These are phyloP conservation scores for Tachystola acroxantha DNA, from an alignment of 2,888 invertebrate species.

Conservation along the genomic window DNA sequence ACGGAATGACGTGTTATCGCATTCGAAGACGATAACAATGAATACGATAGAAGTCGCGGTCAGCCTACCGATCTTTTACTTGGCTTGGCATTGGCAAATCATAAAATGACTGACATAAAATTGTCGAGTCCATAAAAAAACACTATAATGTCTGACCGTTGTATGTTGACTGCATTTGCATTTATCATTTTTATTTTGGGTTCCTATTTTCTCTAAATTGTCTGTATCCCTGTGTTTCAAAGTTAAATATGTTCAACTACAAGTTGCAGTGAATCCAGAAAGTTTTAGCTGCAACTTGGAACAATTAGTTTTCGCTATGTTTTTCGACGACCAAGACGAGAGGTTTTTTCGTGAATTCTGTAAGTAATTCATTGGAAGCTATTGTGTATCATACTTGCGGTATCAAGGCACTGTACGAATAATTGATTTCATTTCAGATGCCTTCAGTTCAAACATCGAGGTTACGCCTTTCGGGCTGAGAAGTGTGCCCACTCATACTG, in stretches of 20 bases:
- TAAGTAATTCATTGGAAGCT: slow-evolving; percentile 29
- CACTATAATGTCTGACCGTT: slow-evolving; percentile 56
- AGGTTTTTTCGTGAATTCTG: slow-evolving; percentile 52
- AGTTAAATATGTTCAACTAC: slow-evolving; percentile 36
- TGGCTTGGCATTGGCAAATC: too few species aligned
- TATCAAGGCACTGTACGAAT: slow-evolving; percentile 6
- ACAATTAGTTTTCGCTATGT: slow-evolving; percentile 45
- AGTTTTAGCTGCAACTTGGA: slow-evolving; percentile 23
- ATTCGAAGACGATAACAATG: too few species aligned
- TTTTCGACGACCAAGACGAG: slow-evolving; percentile 52
- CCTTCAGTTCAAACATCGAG: slow-evolving; percentile 43
- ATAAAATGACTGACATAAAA: too few species aligned
- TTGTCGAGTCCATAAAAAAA: too few species aligned
- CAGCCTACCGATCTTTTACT: too few species aligned
- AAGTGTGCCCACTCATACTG: slow-evolving; percentile 68
- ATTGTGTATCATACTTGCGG: slow-evolving; percentile 1
- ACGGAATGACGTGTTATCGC: too few species aligned
- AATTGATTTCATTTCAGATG: slow-evolving; percentile 44
- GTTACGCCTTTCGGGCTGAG: slow-evolving; percentile 37
- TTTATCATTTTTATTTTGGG: slow-evolving; percentile 54
- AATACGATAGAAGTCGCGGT: too few species aligned
- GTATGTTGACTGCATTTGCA: slow-evolving; percentile 60
- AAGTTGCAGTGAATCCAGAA: slow-evolving; percentile 21
- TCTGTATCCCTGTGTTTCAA: slow-evolving; percentile 34
- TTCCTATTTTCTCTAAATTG: slow-evolving; percentile 58